A percentile compares a stretch with the other conserved stretches of the same genome.
Evolutionary conservation across 2,888 invertebrate genomes (phyloP).

Genomic region (Drosophila siamana): DNA sequence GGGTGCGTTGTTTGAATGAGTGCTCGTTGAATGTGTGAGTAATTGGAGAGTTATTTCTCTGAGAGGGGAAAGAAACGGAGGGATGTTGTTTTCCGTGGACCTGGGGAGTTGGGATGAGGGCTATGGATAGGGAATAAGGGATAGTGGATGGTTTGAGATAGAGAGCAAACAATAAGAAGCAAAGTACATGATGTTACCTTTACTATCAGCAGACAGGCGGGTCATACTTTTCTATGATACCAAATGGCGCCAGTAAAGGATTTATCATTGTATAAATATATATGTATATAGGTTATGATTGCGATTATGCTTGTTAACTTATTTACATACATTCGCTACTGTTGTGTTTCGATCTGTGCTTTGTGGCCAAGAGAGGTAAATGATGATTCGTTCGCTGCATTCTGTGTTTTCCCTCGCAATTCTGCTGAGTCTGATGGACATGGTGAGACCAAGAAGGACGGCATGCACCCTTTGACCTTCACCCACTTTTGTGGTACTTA

Average conservation of each 20-base stretch:
- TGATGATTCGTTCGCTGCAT: constrained; percentile 35
- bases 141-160: constrained; percentile 17
- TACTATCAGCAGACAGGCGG: constrained; percentile 59
- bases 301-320: too few species aligned
- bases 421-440: too few species aligned
- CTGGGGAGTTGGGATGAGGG: background rate
- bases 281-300: too few species aligned
- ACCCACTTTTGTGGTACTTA: constrained; percentile 74
- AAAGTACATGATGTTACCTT: constrained; percentile 60
- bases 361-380: constrained; percentile 32
- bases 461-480: constrained; percentile 68
- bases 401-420: constrained; percentile 54
- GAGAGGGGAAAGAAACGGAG: background rate
- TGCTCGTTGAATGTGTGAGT: constrained; percentile 81
- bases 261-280: constrained; percentile 65
- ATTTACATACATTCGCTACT: too few species aligned
- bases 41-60: constrained; percentile 68
- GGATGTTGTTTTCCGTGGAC: background rate
- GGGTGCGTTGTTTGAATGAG: constrained; percentile 80
- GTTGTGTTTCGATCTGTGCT: too few species aligned
- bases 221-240: constrained; percentile 65
- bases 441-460: too few species aligned
- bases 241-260: constrained; percentile 76
- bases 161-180: constrained; percentile 74
- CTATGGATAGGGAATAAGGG: background rate